These are phyloP conservation scores for Plectropomus leopardus DNA, from an alignment of 2,113 vertebrate genomes.

Conservation along the genomic window DNA sequence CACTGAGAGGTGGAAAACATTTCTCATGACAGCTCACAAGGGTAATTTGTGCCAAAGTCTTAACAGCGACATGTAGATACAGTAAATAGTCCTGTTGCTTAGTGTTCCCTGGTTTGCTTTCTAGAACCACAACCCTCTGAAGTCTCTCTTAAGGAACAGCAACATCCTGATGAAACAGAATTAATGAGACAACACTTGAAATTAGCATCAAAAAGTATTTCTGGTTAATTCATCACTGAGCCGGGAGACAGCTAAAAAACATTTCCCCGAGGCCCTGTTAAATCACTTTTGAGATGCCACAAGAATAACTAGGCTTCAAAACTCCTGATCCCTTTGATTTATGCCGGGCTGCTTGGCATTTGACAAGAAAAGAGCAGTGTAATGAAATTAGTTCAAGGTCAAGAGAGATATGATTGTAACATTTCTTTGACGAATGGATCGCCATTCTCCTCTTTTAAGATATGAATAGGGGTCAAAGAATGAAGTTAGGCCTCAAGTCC, in stretches of 20 bases:
- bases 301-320: slow-evolving; percentile 55
- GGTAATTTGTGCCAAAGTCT: slow-evolving; percentile 28
- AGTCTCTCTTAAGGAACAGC: slow-evolving; percentile 54
- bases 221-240: slow-evolving; percentile 65
- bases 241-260: slow-evolving; percentile 32
- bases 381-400: slow-evolving; percentile 55
- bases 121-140: slow-evolving; percentile 48
- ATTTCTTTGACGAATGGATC: slow-evolving; percentile 11
- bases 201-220: slow-evolving; percentile 72
- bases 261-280: slow-evolving; percentile 42
- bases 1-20: slow-evolving; percentile 28
- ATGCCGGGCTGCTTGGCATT: slow-evolving; percentile 21
- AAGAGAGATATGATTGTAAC: slow-evolving; percentile 40
- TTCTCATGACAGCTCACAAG: slow-evolving; percentile 23
- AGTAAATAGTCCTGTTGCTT: slow-evolving; percentile 29
- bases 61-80: slow-evolving; percentile 20
- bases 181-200: slow-evolving; percentile 71
- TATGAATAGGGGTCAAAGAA: background rate
- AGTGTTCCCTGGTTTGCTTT: slow-evolving; percentile 44
- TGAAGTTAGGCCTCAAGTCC: background rate
- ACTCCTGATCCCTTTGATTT: slow-evolving; percentile 54
- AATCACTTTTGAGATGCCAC: slow-evolving; percentile 59
- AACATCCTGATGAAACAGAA: slow-evolving; percentile 59
- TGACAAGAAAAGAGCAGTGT: slow-evolving; percentile 39
- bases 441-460: slow-evolving; percentile 12